phyloP scores from a whole-genome alignment of 2,797 vertebrate genomes.

The Spea hammondii region DNA sequence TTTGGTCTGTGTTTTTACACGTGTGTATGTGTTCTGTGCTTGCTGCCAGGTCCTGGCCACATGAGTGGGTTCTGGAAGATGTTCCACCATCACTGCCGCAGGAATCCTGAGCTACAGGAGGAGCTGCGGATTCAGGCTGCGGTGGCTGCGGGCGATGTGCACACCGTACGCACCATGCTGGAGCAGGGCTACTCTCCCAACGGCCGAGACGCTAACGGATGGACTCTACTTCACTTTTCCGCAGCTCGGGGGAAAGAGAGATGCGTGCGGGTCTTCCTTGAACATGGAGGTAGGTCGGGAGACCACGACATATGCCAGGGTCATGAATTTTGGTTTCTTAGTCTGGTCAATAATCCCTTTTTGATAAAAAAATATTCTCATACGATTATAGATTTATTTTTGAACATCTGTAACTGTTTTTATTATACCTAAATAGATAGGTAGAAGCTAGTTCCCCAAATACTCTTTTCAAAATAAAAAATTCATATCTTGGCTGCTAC shows the following conservation, averaged over 20 bases:
- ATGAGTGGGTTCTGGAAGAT: constrained; percentile 87
- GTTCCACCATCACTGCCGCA: constrained; percentile 98
- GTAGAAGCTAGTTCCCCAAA: no score
- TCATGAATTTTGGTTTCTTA: no score
- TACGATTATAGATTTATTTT: no score
- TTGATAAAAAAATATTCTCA: no score
- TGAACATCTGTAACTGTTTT: no score
- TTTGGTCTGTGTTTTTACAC: no score
- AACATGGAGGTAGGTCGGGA: constrained; percentile 87
- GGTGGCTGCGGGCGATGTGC: constrained; percentile 93
- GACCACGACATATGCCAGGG: no score
- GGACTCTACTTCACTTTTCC: constrained; percentile 97
- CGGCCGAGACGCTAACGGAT: constrained; percentile 93
- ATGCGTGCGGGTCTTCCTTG: constrained; percentile 95
- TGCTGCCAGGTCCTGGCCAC: constrained; percentile 67
- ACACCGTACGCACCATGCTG: constrained; percentile 94
- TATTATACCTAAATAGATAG: no score
- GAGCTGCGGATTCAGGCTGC: constrained; percentile 98
- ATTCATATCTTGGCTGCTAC: no score
- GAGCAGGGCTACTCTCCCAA: constrained; percentile 96
- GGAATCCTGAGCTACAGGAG: constrained; percentile 96
- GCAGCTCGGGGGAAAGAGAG: constrained; percentile 95
- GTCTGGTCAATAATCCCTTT: no score
- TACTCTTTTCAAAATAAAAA: no score
- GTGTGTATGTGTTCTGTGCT: constrained; percentile 41